These are phyloP conservation scores for Latheticus oryzae DNA, from an alignment of 2,888 invertebrate genomes.

Conservation along the genomic window DNA sequence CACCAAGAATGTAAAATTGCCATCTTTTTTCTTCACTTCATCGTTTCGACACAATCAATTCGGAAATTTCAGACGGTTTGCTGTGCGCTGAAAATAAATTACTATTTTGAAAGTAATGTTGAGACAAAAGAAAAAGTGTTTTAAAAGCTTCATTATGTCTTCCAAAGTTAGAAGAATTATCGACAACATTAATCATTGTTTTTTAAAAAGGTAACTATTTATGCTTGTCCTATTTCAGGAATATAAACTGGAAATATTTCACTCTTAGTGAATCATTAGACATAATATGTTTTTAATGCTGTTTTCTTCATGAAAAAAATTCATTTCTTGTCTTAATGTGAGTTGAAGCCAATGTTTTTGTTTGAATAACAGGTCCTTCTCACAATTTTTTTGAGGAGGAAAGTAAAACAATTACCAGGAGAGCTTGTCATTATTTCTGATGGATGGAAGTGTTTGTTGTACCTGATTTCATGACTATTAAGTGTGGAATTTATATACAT, in stretches of 20 bases:
- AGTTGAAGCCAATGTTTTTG: too few relatives aligned
- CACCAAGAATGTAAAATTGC: constrained; percentile 82
- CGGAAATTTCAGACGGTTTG: constrained; percentile 12
- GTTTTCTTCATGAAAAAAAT: too few relatives aligned
- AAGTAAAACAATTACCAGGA: too few relatives aligned
- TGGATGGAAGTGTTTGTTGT: too few relatives aligned
- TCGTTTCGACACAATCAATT: constrained; percentile 16
- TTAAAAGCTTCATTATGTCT: constrained; percentile 22
- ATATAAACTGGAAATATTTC: background rate
- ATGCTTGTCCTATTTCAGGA: constrained; percentile 1
- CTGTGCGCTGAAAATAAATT: constrained; percentile 33
- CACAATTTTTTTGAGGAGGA: too few relatives aligned
- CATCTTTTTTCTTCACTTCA: constrained; percentile 65
- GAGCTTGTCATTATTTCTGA: too few relatives aligned
- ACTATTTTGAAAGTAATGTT: constrained; percentile 9
- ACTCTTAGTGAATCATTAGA: too few relatives aligned
- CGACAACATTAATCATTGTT: constrained; percentile 15
- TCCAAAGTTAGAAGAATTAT: constrained; percentile 19
- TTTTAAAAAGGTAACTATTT: constrained; percentile 15
- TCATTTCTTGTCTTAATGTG: too few relatives aligned
- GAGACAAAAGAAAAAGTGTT: constrained; percentile 2
- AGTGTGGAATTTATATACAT: too few relatives aligned
- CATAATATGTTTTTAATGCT: constrained; percentile 7
- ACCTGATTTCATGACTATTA: too few relatives aligned
- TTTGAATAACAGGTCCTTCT: too few relatives aligned